phyloP scores from a whole-genome alignment of 1,140 invertebrate genomes.

The Paramacrobiotus metropolitanus region DNA sequence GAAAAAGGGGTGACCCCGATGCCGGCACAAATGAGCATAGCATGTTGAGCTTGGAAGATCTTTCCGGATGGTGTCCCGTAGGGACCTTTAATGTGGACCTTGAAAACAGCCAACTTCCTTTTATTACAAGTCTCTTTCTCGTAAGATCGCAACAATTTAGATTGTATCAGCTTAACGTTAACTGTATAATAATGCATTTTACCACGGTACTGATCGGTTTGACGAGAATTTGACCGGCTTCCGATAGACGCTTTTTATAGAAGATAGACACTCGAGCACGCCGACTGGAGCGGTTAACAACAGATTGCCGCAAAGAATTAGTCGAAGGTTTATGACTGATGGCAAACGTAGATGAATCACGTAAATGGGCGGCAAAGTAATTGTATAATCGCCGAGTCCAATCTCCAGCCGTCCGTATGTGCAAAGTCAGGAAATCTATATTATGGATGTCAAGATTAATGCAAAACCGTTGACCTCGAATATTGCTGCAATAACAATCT shows the following conservation, averaged over 20 bases:
- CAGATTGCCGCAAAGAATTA: no score
- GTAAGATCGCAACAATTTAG: no score
- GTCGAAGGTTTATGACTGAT: background rate
- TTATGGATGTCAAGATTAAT: no score
- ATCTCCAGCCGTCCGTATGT: slow-evolving; percentile 72
- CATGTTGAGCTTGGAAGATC: slow-evolving; percentile 78
- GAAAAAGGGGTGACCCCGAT: slow-evolving; percentile 95
- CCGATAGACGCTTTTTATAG: background rate
- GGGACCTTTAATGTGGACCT: slow-evolving; percentile 79
- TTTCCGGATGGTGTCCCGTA: slow-evolving; percentile 82
- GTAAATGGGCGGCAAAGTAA: slow-evolving; percentile 46
- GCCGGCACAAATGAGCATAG: slow-evolving; percentile 74
- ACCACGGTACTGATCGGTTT: no score
- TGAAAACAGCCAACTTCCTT: no score
- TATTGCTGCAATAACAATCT: no score
- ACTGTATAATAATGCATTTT: no score
- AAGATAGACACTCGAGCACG: background rate
- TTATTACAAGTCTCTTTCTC: no score
- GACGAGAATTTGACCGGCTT: no score
- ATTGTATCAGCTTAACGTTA: no score
- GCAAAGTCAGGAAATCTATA: slow-evolving; percentile 67
- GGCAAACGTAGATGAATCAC: background rate
- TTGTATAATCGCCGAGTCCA: slow-evolving; percentile 75
- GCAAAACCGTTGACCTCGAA: no score
- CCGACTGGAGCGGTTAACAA: background rate